Evolutionary conservation across 2,888 invertebrate genomes (phyloP).

Genomic region (Clostera curtula): DNA sequence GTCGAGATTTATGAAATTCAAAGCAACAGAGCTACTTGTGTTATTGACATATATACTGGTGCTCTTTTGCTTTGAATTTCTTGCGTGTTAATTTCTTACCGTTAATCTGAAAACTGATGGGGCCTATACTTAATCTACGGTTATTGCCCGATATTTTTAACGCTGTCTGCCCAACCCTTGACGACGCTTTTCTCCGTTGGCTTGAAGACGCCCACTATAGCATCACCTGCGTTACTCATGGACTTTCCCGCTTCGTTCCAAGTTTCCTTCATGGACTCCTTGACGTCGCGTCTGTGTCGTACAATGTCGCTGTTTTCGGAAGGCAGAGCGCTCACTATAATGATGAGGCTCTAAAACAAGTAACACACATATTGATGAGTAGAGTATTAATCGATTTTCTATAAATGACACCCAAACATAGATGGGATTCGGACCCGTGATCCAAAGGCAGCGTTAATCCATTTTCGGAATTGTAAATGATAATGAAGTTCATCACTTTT

Average conservation of each 20-base stretch:
- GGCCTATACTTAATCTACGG: too few species aligned
- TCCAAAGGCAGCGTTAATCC: not conserved
- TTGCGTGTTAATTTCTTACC: too few species aligned
- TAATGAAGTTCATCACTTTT: too few species aligned
- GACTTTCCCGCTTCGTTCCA: constrained; percentile 54
- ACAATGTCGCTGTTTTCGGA: constrained; percentile 11
- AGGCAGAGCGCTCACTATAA: constrained; percentile 34
- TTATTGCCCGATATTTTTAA: constrained; percentile 41
- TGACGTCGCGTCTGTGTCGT: constrained; percentile 48
- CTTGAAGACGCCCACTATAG: constrained; percentile 57
- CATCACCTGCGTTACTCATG: constrained; percentile 51
- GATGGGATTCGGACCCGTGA: too few species aligned
- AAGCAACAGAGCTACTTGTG: too few species aligned
- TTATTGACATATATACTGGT: too few species aligned
- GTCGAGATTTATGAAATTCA: too few species aligned
- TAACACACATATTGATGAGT: too few species aligned
- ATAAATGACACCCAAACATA: too few species aligned
- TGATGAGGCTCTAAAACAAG: constrained; percentile 31
- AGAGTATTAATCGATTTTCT: too few species aligned
- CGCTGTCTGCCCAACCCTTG: constrained; percentile 48
- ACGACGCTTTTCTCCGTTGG: constrained; percentile 55
- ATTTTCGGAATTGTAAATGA: not conserved
- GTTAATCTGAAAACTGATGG: too few species aligned
- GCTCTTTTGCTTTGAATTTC: too few species aligned
- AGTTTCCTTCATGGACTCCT: constrained; percentile 56